Evolutionary conservation across 1,140 invertebrate species (phyloP).

Genomic region (Eumaeus atala): DNA sequence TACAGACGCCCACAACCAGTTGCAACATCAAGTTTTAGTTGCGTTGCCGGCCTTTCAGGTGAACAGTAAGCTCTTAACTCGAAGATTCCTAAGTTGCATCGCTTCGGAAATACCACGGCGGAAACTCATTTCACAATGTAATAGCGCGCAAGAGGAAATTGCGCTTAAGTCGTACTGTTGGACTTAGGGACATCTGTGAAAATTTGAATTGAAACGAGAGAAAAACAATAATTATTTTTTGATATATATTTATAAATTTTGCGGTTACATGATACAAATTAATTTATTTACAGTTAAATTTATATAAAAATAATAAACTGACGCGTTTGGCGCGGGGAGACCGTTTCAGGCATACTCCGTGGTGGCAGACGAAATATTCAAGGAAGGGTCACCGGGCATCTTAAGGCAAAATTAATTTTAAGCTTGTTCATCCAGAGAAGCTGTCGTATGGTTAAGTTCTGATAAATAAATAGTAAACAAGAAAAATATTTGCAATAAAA

Average conservation of each 20-base stretch:
- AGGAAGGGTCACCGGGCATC: constrained; percentile 26
- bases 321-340: constrained; percentile 16
- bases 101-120: too few relatives aligned
- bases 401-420: constrained; percentile 56
- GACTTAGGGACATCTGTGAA: too few relatives aligned
- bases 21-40: too few relatives aligned
- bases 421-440: constrained; percentile 59
- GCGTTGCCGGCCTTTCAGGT: too few relatives aligned
- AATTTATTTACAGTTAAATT: constrained; percentile 69
- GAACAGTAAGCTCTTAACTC: too few relatives aligned
- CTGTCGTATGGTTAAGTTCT: constrained; percentile 58
- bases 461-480: constrained; percentile 46
- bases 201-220: too few relatives aligned
- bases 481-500: constrained; percentile 32
- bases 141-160: too few relatives aligned
- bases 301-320: constrained; percentile 62
- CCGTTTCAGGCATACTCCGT: constrained; percentile 29
- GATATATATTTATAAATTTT: constrained; percentile 70
- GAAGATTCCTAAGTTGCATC: too few relatives aligned
- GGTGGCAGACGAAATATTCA: constrained; percentile 47
- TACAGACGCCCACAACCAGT: too few relatives aligned
- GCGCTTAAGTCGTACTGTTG: too few relatives aligned
- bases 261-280: constrained; percentile 67
- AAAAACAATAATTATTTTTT: constrained; percentile 37
- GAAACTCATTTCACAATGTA: too few relatives aligned